phyloP scores from a whole-genome alignment of 2,797 vertebrate genomes.

The Okamejei kenojei region DNA sequence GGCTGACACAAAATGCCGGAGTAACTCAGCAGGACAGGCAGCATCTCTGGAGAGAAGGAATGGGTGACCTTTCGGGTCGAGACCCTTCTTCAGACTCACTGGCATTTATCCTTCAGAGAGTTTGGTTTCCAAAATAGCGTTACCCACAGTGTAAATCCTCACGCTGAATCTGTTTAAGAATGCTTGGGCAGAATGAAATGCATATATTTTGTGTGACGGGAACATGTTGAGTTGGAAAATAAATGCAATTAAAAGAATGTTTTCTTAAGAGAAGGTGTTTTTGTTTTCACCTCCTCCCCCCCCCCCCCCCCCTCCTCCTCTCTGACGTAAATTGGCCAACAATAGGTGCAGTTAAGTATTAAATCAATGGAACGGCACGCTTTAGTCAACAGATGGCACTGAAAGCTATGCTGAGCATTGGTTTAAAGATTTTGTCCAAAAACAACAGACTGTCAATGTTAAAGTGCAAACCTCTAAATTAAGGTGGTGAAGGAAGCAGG shows the following conservation, averaged over 20 bases:
- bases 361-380: neutral
- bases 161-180: neutral
- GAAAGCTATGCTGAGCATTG: neutral
- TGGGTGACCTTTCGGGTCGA: too few species aligned
- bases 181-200: neutral
- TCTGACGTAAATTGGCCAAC: neutral
- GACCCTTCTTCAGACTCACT: too few species aligned
- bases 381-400: slow-evolving; percentile 12
- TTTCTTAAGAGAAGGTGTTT: slow-evolving; percentile 10
- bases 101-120: neutral
- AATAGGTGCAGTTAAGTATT: neutral
- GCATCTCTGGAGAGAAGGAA: too few species aligned
- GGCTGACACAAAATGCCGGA: too few species aligned
- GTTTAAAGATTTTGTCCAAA: neutral
- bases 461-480: slow-evolving; percentile 22
- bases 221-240: neutral
- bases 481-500: neutral
- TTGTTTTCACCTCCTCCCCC: too few species aligned
- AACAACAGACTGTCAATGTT: slow-evolving; percentile 3
- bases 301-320: neutral
- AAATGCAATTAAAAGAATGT: neutral
- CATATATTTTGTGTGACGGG: neutral
- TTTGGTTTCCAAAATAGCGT: neutral
- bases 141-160: neutral
- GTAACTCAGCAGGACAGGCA: too few species aligned